phyloP scores from a whole-genome alignment of 2,888 invertebrate species.

The Helicoverpa assulta region DNA sequence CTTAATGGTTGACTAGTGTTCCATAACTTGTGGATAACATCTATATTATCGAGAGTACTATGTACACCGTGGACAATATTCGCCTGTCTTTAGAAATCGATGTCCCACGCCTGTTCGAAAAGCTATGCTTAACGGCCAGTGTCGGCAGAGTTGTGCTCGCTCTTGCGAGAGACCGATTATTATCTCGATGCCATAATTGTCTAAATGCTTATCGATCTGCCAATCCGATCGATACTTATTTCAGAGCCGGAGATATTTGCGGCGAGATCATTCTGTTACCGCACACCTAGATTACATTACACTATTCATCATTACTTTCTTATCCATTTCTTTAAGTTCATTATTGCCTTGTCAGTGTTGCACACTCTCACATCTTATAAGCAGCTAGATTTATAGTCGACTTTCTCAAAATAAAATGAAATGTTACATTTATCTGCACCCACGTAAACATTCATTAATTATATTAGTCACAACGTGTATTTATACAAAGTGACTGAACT shows the following conservation, averaged over 20 bases:
- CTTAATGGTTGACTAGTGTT: background rate
- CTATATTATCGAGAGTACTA: background rate
- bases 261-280: background rate
- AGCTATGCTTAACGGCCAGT: background rate
- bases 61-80: background rate
- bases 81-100: conserved; percentile 15
- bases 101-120: conserved; percentile 1
- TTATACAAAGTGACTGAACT: conserved; percentile 8
- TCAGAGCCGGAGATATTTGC: background rate
- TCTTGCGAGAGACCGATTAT: conserved; percentile 37
- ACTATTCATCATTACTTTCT: background rate
- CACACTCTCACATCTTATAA: background rate
- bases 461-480: conserved; percentile 10
- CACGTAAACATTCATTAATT: conserved; percentile 5
- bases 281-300: background rate
- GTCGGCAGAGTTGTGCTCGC: conserved; percentile 6
- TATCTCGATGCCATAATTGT: conserved; percentile 15
- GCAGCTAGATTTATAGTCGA: background rate
- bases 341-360: too few relatives aligned
- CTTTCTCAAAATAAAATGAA: background rate
- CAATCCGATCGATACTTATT: background rate
- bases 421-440: conserved; percentile 7
- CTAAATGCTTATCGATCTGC: background rate
- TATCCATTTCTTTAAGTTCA: background rate
- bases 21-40: background rate